phyloP scores from a whole-genome alignment of 2,797 vertebrate genomes.

The Tragopan temminckii region DNA sequence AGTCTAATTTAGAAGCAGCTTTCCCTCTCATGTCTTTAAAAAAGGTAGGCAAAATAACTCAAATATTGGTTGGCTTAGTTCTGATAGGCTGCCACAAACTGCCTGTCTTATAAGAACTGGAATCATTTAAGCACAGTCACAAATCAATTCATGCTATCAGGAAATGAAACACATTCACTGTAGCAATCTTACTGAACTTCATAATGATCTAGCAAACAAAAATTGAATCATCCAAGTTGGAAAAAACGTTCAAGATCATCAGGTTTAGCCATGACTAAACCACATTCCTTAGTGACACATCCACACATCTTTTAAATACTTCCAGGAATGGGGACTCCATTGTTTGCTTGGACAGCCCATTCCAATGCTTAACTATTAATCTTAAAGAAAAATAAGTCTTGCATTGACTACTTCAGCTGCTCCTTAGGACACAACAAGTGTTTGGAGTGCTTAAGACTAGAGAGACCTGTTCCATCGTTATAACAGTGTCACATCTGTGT shows the following conservation, averaged over 20 bases:
- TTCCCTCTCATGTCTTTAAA: accelerated
- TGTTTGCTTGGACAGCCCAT: not conserved
- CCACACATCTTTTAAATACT: not conserved
- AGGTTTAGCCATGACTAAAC: not conserved
- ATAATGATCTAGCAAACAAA: not conserved
- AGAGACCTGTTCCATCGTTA: not conserved
- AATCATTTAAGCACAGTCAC: not conserved
- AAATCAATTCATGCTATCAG: not conserved
- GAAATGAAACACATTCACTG: not conserved
- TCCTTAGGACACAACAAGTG: not conserved
- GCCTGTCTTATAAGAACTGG: not conserved
- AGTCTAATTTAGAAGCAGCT: not conserved
- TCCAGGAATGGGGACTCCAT: not conserved
- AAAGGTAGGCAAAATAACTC: not conserved
- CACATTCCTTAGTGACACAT: not conserved
- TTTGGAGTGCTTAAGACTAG: not conserved
- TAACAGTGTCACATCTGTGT: not conserved
- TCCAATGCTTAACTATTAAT: not conserved
- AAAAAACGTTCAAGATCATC: not conserved
- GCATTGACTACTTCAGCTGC: accelerated
- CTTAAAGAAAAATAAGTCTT: not conserved
- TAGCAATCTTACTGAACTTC: not conserved
- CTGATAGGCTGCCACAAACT: not conserved
- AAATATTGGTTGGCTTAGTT: not conserved
- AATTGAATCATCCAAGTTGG: not conserved